phyloP scores from a whole-genome alignment of 2,797 vertebrate genomes.

The Chrysocyon brachyurus region DNA sequence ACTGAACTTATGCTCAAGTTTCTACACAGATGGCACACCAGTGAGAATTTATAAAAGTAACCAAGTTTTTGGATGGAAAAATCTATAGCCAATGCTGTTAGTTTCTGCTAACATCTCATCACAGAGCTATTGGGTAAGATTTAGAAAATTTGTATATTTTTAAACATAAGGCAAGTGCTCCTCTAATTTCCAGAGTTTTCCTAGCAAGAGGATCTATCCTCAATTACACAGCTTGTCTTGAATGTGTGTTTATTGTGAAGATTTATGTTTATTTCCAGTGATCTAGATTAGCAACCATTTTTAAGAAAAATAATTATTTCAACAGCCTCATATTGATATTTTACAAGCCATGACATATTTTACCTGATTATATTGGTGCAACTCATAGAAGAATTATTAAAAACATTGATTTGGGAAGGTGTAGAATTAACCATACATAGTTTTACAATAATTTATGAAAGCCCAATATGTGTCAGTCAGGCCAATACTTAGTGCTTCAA shows the following conservation, averaged over 20 bases:
- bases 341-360: background rate
- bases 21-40: background rate
- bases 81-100: background rate
- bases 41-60: constrained; percentile 62
- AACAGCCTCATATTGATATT: background rate
- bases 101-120: constrained; percentile 54
- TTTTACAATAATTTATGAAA: constrained; percentile 4
- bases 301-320: constrained; percentile 33
- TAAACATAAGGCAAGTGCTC: constrained; percentile 24
- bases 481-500: background rate
- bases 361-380: background rate
- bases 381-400: constrained; percentile 30
- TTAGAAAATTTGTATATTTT: constrained; percentile 49
- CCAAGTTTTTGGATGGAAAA: constrained; percentile 46
- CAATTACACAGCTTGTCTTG: constrained; percentile 21
- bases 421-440: background rate
- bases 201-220: background rate
- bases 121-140: constrained; percentile 2
- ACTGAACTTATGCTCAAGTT: constrained; percentile 7
- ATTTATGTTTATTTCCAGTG: background rate
- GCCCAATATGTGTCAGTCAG: background rate
- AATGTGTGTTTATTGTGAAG: background rate
- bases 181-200: constrained; percentile 8
- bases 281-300: constrained; percentile 44
- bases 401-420: background rate